Evolutionary conservation across 2,888 invertebrate species (phyloP), one percentile per base, ranked within the genome.

Genomic region (Caenorhabditis wallacei): DNA sequence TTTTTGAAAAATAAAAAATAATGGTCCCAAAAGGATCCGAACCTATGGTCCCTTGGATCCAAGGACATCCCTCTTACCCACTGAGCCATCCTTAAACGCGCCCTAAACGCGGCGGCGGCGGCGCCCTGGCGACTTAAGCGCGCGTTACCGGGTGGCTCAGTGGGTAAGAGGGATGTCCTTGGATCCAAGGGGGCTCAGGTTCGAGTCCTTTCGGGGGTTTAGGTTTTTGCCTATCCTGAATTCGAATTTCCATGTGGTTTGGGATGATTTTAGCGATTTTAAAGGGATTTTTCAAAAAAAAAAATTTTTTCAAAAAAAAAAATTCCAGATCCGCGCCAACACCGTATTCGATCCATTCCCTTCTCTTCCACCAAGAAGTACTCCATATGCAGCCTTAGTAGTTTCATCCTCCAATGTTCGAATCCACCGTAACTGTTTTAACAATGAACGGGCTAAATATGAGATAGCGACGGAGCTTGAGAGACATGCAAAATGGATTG

Each of bases 401-500:
- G 94, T 98, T 22, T 95, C 96, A 1, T 72, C 72, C 0, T 97
- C 97, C 91, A 98, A 98, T 92, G 95, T 97, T 0, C 94, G 95
- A 56, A 94, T 98, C 1, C 96, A 94, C 89, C 94, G 98, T 80
- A 99, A 99, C 92, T 96, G 96, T 80, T 94, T 92, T 84, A 85
- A 93, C 82, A 98, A 99, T 93, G 95, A 95, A 1, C 95, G 95
- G 84, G 97, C 98, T 0, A 94, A 95, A 71, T 97, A 97, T 92
- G 98, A 99, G 93, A 95, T 99, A 59, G 97, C 97, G 0, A 97
- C 97, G 0, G 98, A 98, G 90, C 94, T 98, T 20, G 95, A 95
- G 90, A 97, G 98, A 92, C 98, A 97, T 92, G 97, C 97, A 90
- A 95, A 96, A 93, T 93, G 94, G 20, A 95, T 99, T n/a, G 96